These are phyloP conservation scores for Staurois parvus DNA, from an alignment of 2,797 vertebrate genomes.

Conservation along the genomic window DNA sequence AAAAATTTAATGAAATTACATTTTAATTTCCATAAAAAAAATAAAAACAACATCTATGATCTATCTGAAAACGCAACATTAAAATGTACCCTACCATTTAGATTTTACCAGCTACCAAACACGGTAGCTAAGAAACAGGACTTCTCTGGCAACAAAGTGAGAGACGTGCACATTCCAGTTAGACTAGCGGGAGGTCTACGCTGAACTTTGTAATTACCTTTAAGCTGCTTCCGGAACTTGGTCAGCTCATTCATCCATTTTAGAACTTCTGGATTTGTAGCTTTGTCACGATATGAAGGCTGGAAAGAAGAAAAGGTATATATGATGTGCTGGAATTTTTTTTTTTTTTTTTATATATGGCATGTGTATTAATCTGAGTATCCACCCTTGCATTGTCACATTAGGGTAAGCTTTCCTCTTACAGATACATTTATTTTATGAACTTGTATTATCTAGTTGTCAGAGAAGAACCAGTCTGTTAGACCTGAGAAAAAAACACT, in stretches of 20 bases:
- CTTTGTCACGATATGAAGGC: slow-evolving; percentile 97
- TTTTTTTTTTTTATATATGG: too few species aligned
- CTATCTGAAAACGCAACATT: neutral
- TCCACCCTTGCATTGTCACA: too few species aligned
- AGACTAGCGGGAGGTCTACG: neutral
- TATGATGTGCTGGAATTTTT: too few species aligned
- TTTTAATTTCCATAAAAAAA: neutral
- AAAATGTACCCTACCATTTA: neutral
- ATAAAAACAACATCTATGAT: neutral
- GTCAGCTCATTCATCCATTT: slow-evolving; percentile 95
- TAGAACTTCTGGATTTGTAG: slow-evolving; percentile 91
- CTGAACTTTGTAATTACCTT: slow-evolving; percentile 80
- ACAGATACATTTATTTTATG: too few species aligned
- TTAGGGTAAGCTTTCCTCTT: too few species aligned
- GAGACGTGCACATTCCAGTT: neutral
- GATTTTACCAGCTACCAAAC: too few species aligned
- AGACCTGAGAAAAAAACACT: neutral
- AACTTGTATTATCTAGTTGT: too few species aligned
- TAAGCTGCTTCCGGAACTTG: slow-evolving; percentile 93
- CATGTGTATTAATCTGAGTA: too few species aligned
- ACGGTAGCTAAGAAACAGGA: neutral
- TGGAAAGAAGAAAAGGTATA: slow-evolving; percentile 63
- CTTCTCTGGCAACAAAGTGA: neutral
- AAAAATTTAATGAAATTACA: neutral
- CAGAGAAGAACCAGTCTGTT: too few species aligned